Conservation (phyloP, 2,888 invertebrate genomes). For the Oligia latruncula region DNA sequence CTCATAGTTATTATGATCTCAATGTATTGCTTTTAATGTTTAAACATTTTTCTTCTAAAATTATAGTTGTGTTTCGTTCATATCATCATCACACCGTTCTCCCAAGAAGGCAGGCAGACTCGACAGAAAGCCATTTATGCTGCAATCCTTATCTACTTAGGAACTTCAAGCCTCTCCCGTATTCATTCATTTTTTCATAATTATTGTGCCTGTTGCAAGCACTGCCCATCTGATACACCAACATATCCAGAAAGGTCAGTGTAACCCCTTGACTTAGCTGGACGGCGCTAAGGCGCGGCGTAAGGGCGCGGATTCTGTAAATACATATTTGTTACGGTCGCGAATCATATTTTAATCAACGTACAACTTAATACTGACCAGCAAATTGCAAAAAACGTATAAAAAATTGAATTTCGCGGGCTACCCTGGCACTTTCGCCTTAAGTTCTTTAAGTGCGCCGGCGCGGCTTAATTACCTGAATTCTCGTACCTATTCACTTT, state of each 20-base stretch:
- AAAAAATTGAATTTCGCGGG: no score
- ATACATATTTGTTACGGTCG: no score
- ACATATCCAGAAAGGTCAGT: conserved; percentile 48
- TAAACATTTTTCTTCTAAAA: conserved; percentile 17
- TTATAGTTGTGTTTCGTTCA: conserved; percentile 33
- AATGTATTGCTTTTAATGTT: conserved; percentile 11
- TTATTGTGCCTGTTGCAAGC: conserved; percentile 14
- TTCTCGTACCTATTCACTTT: neutral
- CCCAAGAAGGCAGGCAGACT: conserved; percentile 30
- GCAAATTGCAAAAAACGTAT: neutral
- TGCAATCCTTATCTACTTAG: conserved; percentile 15
- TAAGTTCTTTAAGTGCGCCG: no score
- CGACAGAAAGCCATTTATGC: conserved; percentile 24
- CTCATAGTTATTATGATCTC: conserved; percentile 23
- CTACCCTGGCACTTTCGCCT: no score
- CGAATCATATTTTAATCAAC: no score
- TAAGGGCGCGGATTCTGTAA: no score
- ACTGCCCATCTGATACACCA: conserved; percentile 7
- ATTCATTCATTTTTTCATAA: conserved; percentile 40
- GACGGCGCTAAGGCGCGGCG: neutral
- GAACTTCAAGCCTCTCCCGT: conserved; percentile 12
- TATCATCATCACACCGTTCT: conserved; percentile 38
- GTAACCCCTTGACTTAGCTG: conserved; percentile 11
- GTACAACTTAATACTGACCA: neutral
- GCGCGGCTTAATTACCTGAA: neutral